Percentiles rank a stretch among this genome's conserved stretches.
These are phyloP conservation scores for Drosophila cognata DNA, from an alignment of 2,888 invertebrate genomes.

Conservation along the genomic window DNA sequence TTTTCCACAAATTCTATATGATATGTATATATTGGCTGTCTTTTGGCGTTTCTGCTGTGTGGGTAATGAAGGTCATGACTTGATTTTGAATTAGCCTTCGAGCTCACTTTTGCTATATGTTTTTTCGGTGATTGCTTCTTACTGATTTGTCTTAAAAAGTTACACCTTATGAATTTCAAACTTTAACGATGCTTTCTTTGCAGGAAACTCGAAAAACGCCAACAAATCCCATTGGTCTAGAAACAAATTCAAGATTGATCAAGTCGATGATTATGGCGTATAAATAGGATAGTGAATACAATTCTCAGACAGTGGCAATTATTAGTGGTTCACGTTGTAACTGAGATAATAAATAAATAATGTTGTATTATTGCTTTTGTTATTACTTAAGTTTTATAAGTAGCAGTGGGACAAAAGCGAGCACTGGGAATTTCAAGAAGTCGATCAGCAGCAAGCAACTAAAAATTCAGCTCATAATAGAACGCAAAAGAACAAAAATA, in stretches of 20 bases:
- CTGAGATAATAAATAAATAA: background rate
- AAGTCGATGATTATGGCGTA: background rate
- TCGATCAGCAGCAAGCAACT: background rate
- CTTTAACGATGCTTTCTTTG: conserved; percentile 18
- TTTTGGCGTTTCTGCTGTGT: conserved; percentile 32
- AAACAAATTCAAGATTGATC: background rate
- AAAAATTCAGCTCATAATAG: background rate
- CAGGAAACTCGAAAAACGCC: conserved; percentile 13
- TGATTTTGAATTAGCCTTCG: conserved; percentile 62
- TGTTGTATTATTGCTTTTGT: background rate
- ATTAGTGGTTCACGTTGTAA: background rate
- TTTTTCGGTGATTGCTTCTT: conserved; percentile 23
- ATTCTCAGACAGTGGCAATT: background rate
- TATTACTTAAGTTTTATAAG: background rate
- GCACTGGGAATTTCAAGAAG: background rate
- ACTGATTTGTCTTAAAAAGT: conserved; percentile 6
- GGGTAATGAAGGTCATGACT: conserved; percentile 63
- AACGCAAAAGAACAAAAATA: background rate
- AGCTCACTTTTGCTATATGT: conserved; percentile 14
- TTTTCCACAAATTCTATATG: conserved; percentile 66
- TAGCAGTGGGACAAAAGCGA: background rate
- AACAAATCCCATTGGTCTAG: background rate
- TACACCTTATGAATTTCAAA: conserved; percentile 13
- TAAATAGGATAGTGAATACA: background rate
- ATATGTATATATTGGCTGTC: conserved; percentile 64